These are phyloP conservation scores for Antheraea assamensis DNA, from an alignment of 2,888 invertebrate species.

Conservation along the genomic window DNA sequence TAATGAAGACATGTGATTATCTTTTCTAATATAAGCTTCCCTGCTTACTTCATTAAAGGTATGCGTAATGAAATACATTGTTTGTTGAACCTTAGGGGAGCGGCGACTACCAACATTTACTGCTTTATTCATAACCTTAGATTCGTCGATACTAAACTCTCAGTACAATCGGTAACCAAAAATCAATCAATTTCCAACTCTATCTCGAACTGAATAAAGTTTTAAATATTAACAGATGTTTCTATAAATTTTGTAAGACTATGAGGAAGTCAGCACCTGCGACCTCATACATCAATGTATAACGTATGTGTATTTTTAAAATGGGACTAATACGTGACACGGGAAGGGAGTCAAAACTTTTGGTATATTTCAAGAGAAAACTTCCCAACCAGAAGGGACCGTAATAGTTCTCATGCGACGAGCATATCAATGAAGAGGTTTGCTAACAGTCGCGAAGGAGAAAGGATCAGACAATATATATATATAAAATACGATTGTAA, in stretches of 20 bases:
- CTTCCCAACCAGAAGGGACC: slow-evolving; percentile 10
- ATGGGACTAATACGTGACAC: slow-evolving; percentile 44
- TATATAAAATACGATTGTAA: not conserved
- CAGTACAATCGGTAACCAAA: not conserved
- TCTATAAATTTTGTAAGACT: slow-evolving; percentile 21
- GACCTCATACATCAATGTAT: slow-evolving; percentile 46
- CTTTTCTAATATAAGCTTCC: slow-evolving; percentile 1
- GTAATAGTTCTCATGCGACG: slow-evolving; percentile 7
- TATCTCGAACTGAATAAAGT: not conserved
- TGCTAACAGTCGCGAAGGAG: slow-evolving; percentile 5
- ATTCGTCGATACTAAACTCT: slow-evolving; percentile 9
- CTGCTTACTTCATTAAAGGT: not conserved
- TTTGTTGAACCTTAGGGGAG: not conserved
- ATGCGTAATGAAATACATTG: slow-evolving; percentile 1
- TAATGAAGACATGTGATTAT: slow-evolving; percentile 3
- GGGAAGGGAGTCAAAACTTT: slow-evolving; percentile 24
- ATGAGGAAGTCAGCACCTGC: slow-evolving; percentile 49
- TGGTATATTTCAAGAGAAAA: slow-evolving; percentile 5
- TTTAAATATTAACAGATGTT: not conserved
- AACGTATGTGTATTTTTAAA: slow-evolving; percentile 48
- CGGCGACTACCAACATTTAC: not conserved
- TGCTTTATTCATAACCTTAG: slow-evolving; percentile 11
- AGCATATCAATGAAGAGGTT: slow-evolving; percentile 13
- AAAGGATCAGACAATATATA: not conserved
- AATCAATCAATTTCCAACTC: not conserved